Evolutionary conservation across 2,113 vertebrate genomes (phyloP), one percentile per base, ranked within the genome.

Genomic region (Lophochroa leadbeateri): DNA sequence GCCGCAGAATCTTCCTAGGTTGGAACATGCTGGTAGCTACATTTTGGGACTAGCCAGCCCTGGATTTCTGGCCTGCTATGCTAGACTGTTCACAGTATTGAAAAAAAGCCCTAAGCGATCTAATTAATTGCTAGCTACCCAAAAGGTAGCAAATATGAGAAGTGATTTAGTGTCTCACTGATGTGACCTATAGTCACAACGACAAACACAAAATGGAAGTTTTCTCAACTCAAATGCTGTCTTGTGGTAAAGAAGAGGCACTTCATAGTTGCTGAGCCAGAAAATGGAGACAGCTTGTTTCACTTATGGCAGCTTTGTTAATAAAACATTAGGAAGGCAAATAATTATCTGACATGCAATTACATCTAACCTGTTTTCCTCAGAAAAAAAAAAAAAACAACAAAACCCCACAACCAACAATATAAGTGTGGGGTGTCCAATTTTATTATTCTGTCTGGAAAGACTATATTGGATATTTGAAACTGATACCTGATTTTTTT

Each of bases 201-300:
- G 88, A 91, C 86, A 95, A 92, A 60, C 63, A 29, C 83, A 79
- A 88, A 97, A 92, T 93, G 67, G 72, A 97, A 92, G 74, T 94
- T 88, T 94, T 92, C 94, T 96, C 97, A 71, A 81, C 80, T 89
- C 83, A 97, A 94, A 96, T 95, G 71, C 86, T 97, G 94, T 96
- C 88, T 46, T 79, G 84, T 92, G 93, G 96, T 94, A 95, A 96
- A 92, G 90, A 94, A 93, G 78, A 96, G 41, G 41, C 94, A 86
- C 92, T 96, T 97, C 23, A 49, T 94, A 97, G 95, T 60, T 86
- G 92, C 58, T 82, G 90, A 97, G 97, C 67, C 93, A 94, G 88
- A 91, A 95, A 63, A 53, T 41, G 61, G 87, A 93, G 88, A 88
- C 96, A 90, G 90, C 65, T 95, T 96, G 91, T 92, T 96, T 94